Base-by-base conservation (phyloP, 2,888 invertebrate species). In the Escarpia spicata region DNA sequence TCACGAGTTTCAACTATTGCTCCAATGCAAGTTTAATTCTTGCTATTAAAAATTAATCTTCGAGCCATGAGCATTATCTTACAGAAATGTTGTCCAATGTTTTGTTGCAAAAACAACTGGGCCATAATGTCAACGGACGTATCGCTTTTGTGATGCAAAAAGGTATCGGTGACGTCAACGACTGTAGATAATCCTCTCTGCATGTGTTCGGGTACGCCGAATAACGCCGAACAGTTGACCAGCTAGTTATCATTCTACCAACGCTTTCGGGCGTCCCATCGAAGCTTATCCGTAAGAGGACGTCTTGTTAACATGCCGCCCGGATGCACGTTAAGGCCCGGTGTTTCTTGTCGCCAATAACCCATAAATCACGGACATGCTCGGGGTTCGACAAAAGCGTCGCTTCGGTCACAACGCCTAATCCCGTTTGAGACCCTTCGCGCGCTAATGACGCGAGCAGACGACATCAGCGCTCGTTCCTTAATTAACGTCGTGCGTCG, bases 401-500 rank as follows among this genome's bases (percentile, higher is more conserved):
- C 75, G 75, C 75, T 75, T 15, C n/a, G 75, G 75, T 26, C 75
- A 75, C 75, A 75, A 26, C 75, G 75, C 75, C n/a, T 75, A 75
- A 75, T 75, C 75, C 75, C 75, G 75, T 15, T 4, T 75, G n/a
- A 75, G 75, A 75, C 75, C 75, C 26, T 52, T 19, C 26, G 19
- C 19, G 75, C 75, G 75, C n/a, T 75, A 75, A 75, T 75, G 75
- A 75, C 75, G n/a, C 75, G 75, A n/a, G n/a, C 75, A 75, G 75
- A 75, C 75, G 26, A 75, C 75, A 75, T 75, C 19, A 75, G 75
- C 75, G 75, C 75, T 75, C 26, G 75, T 75, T 75, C 75, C 75
- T 75, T 75, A 75, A 75, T 75, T 75, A 75, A 75, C 75, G 75
- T 26, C n/a, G 75, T 19, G 75, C 75, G 75, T n/a, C 75, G 75